Conservation (phyloP, 2,113 vertebrate species). For the Pollimyrus isidori region DNA sequence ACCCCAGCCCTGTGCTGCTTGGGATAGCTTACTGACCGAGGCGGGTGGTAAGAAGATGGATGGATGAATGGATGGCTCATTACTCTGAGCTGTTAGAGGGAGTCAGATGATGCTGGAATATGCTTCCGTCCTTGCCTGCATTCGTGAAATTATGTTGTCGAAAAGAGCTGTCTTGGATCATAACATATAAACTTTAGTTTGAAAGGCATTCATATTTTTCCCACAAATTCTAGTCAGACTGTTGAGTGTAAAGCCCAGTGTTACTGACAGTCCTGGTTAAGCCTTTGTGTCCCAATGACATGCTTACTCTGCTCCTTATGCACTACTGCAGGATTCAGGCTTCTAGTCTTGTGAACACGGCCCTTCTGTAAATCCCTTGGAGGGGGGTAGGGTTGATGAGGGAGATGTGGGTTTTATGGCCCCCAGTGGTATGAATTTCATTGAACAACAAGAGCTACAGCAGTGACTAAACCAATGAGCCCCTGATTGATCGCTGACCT, state of each 20-base stretch:
- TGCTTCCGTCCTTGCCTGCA: background rate
- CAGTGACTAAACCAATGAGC: background rate
- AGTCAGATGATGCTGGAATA: background rate
- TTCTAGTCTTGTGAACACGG: background rate
- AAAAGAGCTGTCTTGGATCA: background rate
- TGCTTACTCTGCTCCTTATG: background rate
- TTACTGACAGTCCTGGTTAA: background rate
- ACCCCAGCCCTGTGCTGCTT: background rate
- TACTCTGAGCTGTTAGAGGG: background rate
- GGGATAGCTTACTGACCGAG: background rate
- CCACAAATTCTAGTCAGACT: background rate
- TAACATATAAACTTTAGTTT: background rate
- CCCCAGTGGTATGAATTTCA: background rate
- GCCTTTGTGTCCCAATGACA: background rate
- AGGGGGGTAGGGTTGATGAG: background rate
- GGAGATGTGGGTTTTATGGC: background rate
- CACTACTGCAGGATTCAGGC: background rate
- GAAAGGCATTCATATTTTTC: background rate
- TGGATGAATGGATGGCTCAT: background rate
- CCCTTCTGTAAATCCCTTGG: background rate
- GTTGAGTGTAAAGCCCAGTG: background rate
- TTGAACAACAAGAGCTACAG: background rate
- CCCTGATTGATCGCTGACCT: background rate
- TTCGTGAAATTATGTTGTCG: background rate
- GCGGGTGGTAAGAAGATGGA: background rate